These are phyloP conservation scores for Myotis davidii DNA, from an alignment of 2,113 vertebrate genomes.

Conservation along the genomic window DNA sequence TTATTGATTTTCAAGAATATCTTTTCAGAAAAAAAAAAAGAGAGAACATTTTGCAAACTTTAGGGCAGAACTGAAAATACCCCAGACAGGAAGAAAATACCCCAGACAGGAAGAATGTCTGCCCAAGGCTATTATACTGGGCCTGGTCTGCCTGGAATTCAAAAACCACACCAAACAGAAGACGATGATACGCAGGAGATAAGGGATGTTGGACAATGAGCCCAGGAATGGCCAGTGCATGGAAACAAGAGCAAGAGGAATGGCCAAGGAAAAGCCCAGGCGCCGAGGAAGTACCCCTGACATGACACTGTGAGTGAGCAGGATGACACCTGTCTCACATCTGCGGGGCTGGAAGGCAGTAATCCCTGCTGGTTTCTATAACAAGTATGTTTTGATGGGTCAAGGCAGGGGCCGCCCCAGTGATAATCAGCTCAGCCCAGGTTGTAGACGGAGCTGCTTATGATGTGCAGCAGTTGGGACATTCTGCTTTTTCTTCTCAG, in stretches of 20 bases:
- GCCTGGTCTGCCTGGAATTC: conserved; percentile 72
- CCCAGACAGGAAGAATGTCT: conserved; percentile 79
- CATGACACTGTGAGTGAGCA: neutral
- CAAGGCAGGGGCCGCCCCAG: neutral
- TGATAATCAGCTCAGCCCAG: neutral
- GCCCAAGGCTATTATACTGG: conserved; percentile 76
- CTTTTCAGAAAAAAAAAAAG: conserved; percentile 55
- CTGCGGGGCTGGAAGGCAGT: conserved; percentile 54
- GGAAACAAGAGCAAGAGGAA: conserved; percentile 53
- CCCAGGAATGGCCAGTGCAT: conserved; percentile 22
- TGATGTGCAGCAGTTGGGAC: neutral
- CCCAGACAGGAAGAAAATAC: conserved; percentile 80
- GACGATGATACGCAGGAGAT: conserved; percentile 71
- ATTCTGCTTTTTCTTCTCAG: conserved; percentile 3
- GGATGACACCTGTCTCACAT: conserved; percentile 53
- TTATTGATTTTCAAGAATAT: conserved; percentile 75
- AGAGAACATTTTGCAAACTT: conserved; percentile 67
- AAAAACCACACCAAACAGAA: conserved; percentile 65
- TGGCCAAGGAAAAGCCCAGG: conserved; percentile 35
- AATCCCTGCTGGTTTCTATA: conserved; percentile 42
- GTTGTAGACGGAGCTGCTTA: neutral
- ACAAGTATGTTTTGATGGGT: conserved; percentile 45
- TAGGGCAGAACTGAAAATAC: conserved; percentile 73
- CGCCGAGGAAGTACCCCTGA: neutral
- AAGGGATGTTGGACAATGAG: conserved; percentile 61